Evolutionary conservation across 1,140 invertebrate species (phyloP), one percentile per base, ranked within the genome.

Genomic region (Oncopodura yosiiana): DNA sequence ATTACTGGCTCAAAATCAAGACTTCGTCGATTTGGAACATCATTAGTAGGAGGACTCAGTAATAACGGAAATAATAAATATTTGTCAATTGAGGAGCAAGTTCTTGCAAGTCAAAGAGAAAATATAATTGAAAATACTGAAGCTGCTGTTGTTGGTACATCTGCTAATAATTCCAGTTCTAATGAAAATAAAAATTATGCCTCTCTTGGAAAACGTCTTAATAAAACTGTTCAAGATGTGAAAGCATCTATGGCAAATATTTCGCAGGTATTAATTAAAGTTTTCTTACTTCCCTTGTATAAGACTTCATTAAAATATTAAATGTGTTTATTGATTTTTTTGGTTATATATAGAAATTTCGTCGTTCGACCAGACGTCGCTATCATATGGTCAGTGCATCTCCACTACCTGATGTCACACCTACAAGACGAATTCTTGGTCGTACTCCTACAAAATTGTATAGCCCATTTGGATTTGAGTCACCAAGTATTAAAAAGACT

Each of bases 371-470:
- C 9, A 74, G 74, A 49, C 67, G 78, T 53, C 70, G 78, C 23
- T 74, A 78, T 52, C 72, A 76, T 52, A 58, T 81, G 11, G 71
- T 39, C 16, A 69, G 68, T 34, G 65, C 65, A 6, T 77, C 77
- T 1, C 77, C 77, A 2, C 71, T 74, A 29, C 71, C 75, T 9
- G 67, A 70, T 42, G 34, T 45, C 11, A 57, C 48, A 29, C 56
- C 56, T 16, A 74, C 76, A 1, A 69, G 74, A 6, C 66, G 72
- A 45, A 64, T 80, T 24, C 66, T 81, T 9, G 79, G 79, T 3
- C 67, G 79, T 21, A 81, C 78, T 1, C 79, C 79, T 0, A 79
- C 77, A 0, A 80, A 80, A 61, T 62, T 81, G 4, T 80, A 80
- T 60, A 80, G 78, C 56, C 79, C 79, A 2, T 81, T 81, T 61